phyloP scores from a whole-genome alignment of 2,888 invertebrate genomes.

The Anarsia innoxiella region DNA sequence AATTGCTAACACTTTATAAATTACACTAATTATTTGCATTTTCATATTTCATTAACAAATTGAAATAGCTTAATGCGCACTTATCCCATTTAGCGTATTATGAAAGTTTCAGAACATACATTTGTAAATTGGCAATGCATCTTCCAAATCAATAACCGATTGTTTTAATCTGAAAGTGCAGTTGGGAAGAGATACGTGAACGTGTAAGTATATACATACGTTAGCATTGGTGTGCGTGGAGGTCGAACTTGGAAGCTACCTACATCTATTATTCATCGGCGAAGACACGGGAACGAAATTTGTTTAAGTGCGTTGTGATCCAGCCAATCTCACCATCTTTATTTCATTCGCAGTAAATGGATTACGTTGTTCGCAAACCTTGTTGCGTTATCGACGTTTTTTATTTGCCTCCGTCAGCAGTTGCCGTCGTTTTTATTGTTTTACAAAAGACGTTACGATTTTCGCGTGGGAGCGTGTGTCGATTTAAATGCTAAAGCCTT shows the following conservation, averaged over 20 bases:
- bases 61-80: too few species aligned
- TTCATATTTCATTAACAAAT: too few species aligned
- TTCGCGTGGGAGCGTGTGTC: slow-evolving; percentile 6
- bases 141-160: slow-evolving; percentile 11
- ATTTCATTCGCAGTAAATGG: slow-evolving; percentile 69
- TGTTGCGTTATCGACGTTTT: slow-evolving; percentile 46
- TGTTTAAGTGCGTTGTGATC: slow-evolving; percentile 72
- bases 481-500: too few species aligned
- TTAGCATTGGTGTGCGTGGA: slow-evolving; percentile 20
- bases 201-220: not conserved
- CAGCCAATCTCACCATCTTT: slow-evolving; percentile 66
- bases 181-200: not conserved
- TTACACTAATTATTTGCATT: too few species aligned
- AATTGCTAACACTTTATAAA: too few species aligned
- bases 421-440: slow-evolving; percentile 27
- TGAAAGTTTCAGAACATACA: too few species aligned
- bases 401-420: slow-evolving; percentile 37
- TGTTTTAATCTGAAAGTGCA: slow-evolving; percentile 6
- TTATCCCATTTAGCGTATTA: too few species aligned
- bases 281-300: slow-evolving; percentile 70
- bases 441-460: slow-evolving; percentile 20
- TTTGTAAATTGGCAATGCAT: slow-evolving; percentile 7
- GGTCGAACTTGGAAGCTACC: slow-evolving; percentile 41
- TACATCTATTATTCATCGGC: slow-evolving; percentile 67
- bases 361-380: slow-evolving; percentile 59